Base-by-base conservation (phyloP, 2,113 vertebrate genomes). In the Bagarius yarrelli region DNA sequence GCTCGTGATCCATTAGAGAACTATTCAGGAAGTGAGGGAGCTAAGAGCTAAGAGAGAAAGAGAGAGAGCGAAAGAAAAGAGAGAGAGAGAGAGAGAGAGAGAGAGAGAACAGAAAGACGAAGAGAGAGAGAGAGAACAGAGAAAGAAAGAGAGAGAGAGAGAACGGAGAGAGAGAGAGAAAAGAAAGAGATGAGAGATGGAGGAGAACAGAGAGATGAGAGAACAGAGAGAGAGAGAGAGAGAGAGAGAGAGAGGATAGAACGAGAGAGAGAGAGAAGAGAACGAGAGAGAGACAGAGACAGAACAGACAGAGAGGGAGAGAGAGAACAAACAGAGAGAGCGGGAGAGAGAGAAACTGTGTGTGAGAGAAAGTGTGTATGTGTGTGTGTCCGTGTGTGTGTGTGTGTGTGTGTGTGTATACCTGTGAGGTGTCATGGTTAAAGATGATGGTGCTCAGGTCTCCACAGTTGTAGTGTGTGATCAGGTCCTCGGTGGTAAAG, bases 1-100 rank as follows among this genome's bases (percentile, higher is more conserved):
- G 96, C 83, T 99, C 98, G 0, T 98, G 95, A 11, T 94, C 95
- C 0, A 95, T 95, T 66, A 98, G 94, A 0, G 97, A 97, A 79
- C 95, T 97, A 91, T 99, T 99, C 92, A 98, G 96, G 91, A 99
- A 98, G 85, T 97, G 97, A 85, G 97, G 96, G 76, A 98, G 93
- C 96, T 99, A 92, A 81, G n/a, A n/a, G n/a, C n/a, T n/a, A 63
- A 1, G 53, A 81, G 47, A 50, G 18, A 78, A 2, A 82, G 52
- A 60, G 30, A 52, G 67, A 79, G 56, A 81, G 61, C n/a, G n/a
- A n/a, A n/a, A n/a, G n/a, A n/a, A n/a, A 66, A 30, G 11, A 1
- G 55, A 47, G 1, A 25, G n/a, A n/a, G n/a, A n/a, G n/a, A n/a
- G n/a, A n/a, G n/a, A n/a, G n/a, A n/a, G n/a, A n/a, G n/a, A n/a